Conservation (phyloP, 2,888 invertebrate species). For the Eristalis tenax region DNA sequence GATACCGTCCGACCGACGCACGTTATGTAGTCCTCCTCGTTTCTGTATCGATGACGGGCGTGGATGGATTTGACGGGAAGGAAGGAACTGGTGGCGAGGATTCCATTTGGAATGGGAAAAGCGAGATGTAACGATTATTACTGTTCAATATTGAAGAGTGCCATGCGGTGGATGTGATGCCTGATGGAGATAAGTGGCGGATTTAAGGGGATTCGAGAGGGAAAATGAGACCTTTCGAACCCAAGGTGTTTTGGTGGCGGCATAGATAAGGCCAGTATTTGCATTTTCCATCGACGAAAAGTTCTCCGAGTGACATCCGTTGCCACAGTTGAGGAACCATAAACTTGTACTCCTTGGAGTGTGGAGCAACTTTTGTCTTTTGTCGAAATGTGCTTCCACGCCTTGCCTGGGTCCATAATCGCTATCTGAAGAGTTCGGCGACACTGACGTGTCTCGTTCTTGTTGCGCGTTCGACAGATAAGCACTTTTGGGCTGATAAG, state of each 20-base stretch:
- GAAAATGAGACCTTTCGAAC: too few species aligned
- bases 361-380: not conserved
- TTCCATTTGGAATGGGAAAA: not conserved
- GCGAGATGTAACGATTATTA: not conserved
- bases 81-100: not conserved
- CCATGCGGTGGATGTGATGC: not conserved
- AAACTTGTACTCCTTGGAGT: too few species aligned
- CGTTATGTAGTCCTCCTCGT: not conserved
- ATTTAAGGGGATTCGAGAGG: not conserved
- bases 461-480: slow-evolving; percentile 5
- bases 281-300: too few species aligned
- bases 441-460: slow-evolving; percentile 20
- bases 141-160: not conserved
- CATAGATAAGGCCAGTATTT: too few species aligned
- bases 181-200: not conserved
- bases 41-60: not conserved
- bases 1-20: not conserved
- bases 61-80: too few species aligned
- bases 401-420: not conserved
- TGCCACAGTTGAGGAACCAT: too few species aligned
- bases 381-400: not conserved
- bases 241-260: too few species aligned
- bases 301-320: too few species aligned
- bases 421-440: not conserved
- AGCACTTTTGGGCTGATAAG: not conserved